Evolutionary conservation across 2,113 vertebrate genomes (phyloP).

Genomic region (Gavialis gangeticus): DNA sequence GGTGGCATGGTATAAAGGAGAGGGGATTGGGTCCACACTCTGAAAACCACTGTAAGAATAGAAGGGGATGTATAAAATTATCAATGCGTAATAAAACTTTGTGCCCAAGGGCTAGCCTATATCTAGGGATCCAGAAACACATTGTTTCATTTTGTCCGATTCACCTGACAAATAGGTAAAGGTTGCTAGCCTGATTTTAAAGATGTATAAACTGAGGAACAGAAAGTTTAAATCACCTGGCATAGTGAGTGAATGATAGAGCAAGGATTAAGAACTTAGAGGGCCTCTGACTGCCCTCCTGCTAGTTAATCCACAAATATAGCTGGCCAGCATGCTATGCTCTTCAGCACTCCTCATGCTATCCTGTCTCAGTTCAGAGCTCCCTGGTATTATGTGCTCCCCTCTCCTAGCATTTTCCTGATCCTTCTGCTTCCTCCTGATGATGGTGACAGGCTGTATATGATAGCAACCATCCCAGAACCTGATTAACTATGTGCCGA

Average conservation of each 20-base stretch:
- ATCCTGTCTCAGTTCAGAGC: not conserved
- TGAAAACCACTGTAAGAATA: not conserved
- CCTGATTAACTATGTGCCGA: not conserved
- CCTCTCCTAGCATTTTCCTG: not conserved
- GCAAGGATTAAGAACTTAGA: not conserved
- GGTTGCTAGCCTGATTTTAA: not conserved
- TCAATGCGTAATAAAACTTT: not conserved
- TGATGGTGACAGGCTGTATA: not conserved
- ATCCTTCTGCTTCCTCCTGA: not conserved
- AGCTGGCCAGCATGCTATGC: not conserved
- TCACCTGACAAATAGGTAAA: not conserved
- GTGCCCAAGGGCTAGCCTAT: not conserved
- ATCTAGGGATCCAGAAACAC: not conserved
- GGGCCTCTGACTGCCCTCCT: not conserved
- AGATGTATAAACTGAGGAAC: not conserved
- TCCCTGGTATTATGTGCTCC: not conserved
- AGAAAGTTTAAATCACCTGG: not conserved
- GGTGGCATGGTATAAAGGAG: not conserved
- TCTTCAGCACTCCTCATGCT: not conserved
- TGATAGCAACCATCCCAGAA: not conserved
- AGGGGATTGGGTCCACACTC: slow-evolving; percentile 11
- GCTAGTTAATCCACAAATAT: not conserved
- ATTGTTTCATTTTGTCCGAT: not conserved
- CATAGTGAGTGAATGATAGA: not conserved
- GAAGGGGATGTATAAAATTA: not conserved